phyloP scores from a whole-genome alignment of 2,113 vertebrate genomes.

The Vulpes lagopus region DNA sequence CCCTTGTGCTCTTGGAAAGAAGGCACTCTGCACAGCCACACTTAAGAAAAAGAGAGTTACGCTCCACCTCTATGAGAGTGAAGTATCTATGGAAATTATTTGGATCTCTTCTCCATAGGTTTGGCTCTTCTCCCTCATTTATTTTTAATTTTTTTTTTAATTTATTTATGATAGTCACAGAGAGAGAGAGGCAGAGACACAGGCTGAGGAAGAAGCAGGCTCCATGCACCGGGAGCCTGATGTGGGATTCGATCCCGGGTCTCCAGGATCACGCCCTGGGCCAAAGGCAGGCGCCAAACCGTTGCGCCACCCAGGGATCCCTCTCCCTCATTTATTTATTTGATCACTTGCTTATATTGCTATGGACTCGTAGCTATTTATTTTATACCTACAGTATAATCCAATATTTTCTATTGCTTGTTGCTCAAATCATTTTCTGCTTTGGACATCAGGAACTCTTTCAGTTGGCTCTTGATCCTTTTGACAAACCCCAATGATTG shows the following conservation, averaged over 20 bases:
- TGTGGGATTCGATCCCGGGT: too few relatives aligned
- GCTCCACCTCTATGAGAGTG: background rate
- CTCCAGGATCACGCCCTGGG: too few relatives aligned
- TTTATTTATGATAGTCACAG: too few relatives aligned
- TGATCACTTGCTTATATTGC: background rate
- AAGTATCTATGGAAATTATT: background rate
- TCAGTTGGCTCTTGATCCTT: background rate
- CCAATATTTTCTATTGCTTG: background rate
- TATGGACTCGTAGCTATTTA: background rate
- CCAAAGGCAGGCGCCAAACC: too few relatives aligned
- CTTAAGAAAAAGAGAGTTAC: background rate
- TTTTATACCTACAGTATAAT: background rate
- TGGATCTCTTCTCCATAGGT: background rate
- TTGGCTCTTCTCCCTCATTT: background rate
- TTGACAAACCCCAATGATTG: background rate
- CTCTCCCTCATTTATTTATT: background rate
- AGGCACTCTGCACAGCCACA: background rate
- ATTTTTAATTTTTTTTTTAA: too few relatives aligned
- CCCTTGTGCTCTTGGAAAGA: background rate
- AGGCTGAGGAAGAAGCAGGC: too few relatives aligned
- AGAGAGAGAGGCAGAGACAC: too few relatives aligned
- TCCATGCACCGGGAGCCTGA: too few relatives aligned
- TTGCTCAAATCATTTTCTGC: background rate
- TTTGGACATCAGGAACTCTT: background rate
- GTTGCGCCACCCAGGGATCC: too few relatives aligned